Percentiles rank a stretch among this genome's conserved stretches.
phyloP scores from a whole-genome alignment of 2,888 invertebrate genomes.

The Notocelia uddmanniana region DNA sequence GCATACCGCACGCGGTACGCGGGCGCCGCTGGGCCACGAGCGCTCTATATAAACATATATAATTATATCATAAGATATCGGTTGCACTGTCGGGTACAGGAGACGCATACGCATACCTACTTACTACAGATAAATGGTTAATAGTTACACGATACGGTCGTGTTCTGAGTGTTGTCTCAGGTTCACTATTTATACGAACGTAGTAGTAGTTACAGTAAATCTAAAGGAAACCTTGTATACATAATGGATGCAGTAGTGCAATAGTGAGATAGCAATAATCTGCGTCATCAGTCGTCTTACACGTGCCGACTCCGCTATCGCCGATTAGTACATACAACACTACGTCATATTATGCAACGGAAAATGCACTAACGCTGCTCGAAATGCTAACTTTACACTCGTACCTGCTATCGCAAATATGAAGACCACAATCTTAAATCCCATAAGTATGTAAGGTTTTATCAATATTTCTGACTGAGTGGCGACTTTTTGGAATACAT shows the following conservation, averaged over 20 bases:
- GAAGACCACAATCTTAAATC: conserved; percentile 1
- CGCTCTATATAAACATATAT: too few relatives aligned
- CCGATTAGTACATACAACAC: conserved; percentile 61
- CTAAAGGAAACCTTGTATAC: neutral
- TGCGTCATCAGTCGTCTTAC: conserved; percentile 55
- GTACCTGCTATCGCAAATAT: conserved; percentile 1
- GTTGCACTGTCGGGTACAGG: too few relatives aligned
- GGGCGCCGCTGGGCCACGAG: too few relatives aligned
- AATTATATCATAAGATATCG: too few relatives aligned
- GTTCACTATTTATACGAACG: too few relatives aligned
- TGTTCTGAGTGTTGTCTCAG: too few relatives aligned
- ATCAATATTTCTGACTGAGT: conserved; percentile 1
- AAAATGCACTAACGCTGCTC: conserved; percentile 51
- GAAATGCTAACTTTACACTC: conserved; percentile 35
- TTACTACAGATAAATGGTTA: too few relatives aligned
- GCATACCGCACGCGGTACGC: too few relatives aligned
- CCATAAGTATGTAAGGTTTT: neutral
- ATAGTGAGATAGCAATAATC: conserved; percentile 40
- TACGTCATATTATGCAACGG: conserved; percentile 69
- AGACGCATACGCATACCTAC: too few relatives aligned
- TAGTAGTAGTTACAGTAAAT: too few relatives aligned
- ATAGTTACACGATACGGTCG: too few relatives aligned
- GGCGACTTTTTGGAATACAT: neutral
- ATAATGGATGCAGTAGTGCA: conserved; percentile 49
- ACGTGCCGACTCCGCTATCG: conserved; percentile 59